Evolutionary conservation across 2,113 vertebrate species (phyloP).

Genomic region (Elaphurus davidianus): DNA sequence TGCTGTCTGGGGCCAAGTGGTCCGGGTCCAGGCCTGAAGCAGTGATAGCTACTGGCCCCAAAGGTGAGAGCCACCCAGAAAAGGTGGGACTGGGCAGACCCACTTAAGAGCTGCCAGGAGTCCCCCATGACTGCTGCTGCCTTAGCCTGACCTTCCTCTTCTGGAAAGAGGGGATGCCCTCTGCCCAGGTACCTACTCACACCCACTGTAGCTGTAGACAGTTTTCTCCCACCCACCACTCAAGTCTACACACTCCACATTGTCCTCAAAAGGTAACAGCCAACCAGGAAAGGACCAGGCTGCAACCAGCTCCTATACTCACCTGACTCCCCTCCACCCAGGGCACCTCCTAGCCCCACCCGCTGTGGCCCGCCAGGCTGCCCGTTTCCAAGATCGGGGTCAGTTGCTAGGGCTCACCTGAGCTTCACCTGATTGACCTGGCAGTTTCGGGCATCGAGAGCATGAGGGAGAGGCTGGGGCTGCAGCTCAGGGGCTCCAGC

Average conservation of each 20-base stretch:
- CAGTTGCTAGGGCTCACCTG: not conserved
- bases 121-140: fast-evolving
- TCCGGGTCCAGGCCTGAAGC: not conserved
- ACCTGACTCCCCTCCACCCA: not conserved
- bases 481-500: not conserved
- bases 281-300: not conserved
- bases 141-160: not conserved
- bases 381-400: not conserved
- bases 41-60: fast-evolving
- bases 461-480: not conserved
- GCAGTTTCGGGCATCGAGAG: not conserved
- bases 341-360: not conserved
- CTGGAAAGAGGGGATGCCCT: not conserved
- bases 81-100: not conserved
- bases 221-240: not conserved
- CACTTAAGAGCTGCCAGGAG: not conserved
- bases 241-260: not conserved
- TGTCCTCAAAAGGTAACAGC: not conserved
- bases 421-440: not conserved
- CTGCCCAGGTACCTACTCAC: not conserved
- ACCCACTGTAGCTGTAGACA: fast-evolving
- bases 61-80: fast-evolving
- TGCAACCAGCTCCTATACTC: not conserved
- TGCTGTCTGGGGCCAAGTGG: not conserved
- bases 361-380: not conserved